These are phyloP conservation scores for Orchestes rusci DNA, from an alignment of 2,888 invertebrate species.

Conservation along the genomic window DNA sequence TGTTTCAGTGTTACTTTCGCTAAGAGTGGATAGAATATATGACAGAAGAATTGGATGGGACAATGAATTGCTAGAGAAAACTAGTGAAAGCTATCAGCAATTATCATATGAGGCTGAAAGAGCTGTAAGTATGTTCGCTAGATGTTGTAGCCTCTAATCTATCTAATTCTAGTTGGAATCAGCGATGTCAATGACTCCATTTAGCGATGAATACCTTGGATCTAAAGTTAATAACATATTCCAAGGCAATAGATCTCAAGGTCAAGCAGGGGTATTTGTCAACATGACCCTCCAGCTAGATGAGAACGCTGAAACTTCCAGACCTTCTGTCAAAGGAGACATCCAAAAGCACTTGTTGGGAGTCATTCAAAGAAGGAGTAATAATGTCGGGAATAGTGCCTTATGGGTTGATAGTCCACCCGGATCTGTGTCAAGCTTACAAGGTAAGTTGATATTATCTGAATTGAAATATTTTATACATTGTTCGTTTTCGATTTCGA, in stretches of 20 bases:
- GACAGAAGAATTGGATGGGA: constrained; percentile 76
- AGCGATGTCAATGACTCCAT: constrained; percentile 87
- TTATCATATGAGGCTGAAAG: constrained; percentile 78
- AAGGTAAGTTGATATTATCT: constrained; percentile 45
- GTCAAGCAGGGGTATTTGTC: constrained; percentile 68
- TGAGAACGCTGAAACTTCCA: constrained; percentile 65
- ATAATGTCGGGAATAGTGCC: constrained; percentile 82
- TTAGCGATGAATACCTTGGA: constrained; percentile 79
- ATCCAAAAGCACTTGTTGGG: constrained; percentile 79
- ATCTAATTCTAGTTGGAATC: constrained; percentile 67
- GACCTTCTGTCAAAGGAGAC: constrained; percentile 62
- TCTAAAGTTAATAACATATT: constrained; percentile 74
- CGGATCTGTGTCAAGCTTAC: constrained; percentile 68
- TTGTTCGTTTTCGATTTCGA: constrained; percentile 11
- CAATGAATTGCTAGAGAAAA: constrained; percentile 62
- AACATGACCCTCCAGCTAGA: constrained; percentile 78
- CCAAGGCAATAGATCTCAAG: constrained; percentile 59
- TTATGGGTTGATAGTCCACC: constrained; percentile 77
- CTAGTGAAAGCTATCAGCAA: constrained; percentile 74
- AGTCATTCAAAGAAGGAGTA: constrained; percentile 73
- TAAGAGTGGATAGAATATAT: constrained; percentile 77
- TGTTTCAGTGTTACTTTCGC: constrained; percentile 68
- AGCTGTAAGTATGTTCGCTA: constrained; percentile 62
- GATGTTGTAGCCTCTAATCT: background rate
- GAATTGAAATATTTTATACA: background rate